phyloP scores from a whole-genome alignment of 2,888 invertebrate genomes.

The Leptodirus hochenwartii region DNA sequence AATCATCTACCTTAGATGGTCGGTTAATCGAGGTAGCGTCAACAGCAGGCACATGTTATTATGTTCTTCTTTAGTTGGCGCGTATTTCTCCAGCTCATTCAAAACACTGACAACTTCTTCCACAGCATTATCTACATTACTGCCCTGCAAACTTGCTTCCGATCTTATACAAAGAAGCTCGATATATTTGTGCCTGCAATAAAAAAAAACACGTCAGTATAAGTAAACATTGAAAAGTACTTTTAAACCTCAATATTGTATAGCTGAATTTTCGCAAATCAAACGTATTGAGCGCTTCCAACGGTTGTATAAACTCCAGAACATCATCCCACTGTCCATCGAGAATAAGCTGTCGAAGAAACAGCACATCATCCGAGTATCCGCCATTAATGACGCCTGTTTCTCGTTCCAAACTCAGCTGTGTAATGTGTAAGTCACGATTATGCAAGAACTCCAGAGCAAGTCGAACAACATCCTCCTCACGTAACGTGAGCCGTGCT shows the following conservation, averaged over 20 bases:
- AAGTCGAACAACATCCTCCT: conserved; percentile 77
- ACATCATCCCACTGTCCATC: conserved; percentile 99
- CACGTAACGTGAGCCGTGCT: conserved; percentile 69
- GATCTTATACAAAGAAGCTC: conserved; percentile 87
- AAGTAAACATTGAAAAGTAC: no score
- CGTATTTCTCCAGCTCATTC: conserved; percentile 71
- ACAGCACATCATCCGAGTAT: conserved; percentile 85
- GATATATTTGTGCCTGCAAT: conserved; percentile 88
- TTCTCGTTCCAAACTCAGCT: conserved; percentile 81
- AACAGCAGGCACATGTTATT: conserved; percentile 78
- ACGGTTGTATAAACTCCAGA: conserved; percentile 85
- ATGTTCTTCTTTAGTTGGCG: conserved; percentile 87
- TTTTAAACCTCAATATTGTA: conserved; percentile 63
- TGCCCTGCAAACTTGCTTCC: conserved; percentile 64
- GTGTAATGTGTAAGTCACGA: conserved; percentile 80
- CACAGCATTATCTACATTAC: conserved; percentile 79
- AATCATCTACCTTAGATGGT: conserved; percentile 71
- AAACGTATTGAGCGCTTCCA: conserved; percentile 59
- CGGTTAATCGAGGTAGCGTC: conserved; percentile 80
- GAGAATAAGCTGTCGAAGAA: conserved; percentile 81
- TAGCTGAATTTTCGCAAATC: conserved; percentile 73
- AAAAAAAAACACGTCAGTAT: no score
- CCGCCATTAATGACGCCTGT: conserved; percentile 88
- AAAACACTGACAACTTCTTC: conserved; percentile 88
- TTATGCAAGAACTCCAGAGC: conserved; percentile 74